Percentiles rank a stretch among this genome's conserved stretches.
Evolutionary conservation across 2,888 invertebrate genomes (phyloP).

Genomic region (Andrena dorsata): DNA sequence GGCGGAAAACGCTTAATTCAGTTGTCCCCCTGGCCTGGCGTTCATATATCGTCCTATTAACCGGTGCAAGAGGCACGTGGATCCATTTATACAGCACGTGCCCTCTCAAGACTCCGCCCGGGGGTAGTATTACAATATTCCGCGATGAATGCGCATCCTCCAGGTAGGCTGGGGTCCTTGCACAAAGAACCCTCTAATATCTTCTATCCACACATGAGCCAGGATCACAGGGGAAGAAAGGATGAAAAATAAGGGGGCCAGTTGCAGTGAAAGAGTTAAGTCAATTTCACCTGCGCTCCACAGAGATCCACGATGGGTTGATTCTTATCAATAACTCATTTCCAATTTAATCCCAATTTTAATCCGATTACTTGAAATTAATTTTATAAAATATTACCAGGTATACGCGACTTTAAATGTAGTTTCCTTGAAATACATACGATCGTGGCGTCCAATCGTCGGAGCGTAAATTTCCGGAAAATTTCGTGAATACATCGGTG

Average conservation of each 20-base stretch:
- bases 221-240: not conserved
- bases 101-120: conserved; percentile 39
- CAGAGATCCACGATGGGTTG: not conserved
- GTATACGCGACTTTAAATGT: not conserved
- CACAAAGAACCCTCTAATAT: conserved; percentile 35
- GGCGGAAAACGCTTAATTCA: not conserved
- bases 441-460: not conserved
- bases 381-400: not conserved
- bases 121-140: conserved; percentile 29
- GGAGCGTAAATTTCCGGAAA: conserved; percentile 50
- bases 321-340: not conserved
- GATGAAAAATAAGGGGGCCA: not conserved
- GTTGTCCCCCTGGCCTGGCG: not conserved
- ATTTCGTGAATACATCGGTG: conserved; percentile 42
- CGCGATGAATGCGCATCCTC: conserved; percentile 33
- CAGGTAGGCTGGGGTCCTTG: conserved; percentile 40
- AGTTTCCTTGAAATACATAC: not conserved
- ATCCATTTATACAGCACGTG: conserved; percentile 55
- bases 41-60: conserved; percentile 14
- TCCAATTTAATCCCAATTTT: too few relatives aligned
- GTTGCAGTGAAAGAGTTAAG: conserved; percentile 43
- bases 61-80: conserved; percentile 45
- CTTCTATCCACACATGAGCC: conserved; percentile 11
- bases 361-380: not conserved
- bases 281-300: conserved; percentile 29